A percentile compares a stretch with the other conserved stretches of the same genome.
These are phyloP conservation scores for Furnarius figulus DNA, from an alignment of 2,113 vertebrate species.

Conservation along the genomic window DNA sequence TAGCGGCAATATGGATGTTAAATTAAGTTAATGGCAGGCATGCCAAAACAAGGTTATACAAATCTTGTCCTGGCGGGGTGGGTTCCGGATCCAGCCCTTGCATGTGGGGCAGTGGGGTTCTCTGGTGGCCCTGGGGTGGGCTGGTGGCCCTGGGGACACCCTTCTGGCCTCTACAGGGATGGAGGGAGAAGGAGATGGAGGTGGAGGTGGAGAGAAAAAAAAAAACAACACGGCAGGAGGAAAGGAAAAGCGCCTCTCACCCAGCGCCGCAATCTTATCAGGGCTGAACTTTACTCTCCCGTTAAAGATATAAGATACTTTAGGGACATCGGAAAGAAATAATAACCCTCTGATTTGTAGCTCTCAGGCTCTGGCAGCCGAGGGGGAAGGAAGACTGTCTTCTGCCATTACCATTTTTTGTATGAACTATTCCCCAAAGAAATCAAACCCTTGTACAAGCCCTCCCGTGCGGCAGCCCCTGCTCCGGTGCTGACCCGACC, in stretches of 20 bases:
- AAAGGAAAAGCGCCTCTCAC: slow-evolving; percentile 12
- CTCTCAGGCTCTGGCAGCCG: slow-evolving; percentile 4
- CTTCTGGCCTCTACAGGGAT: background rate
- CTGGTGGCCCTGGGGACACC: background rate
- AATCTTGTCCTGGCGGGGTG: background rate
- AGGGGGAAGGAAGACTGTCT: background rate
- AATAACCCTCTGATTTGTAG: slow-evolving; percentile 65
- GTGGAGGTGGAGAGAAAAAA: background rate
- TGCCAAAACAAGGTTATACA: slow-evolving; percentile 66
- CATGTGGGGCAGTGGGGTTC: background rate
- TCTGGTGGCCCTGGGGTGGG: background rate
- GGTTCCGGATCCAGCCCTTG: background rate
- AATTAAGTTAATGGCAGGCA: slow-evolving; percentile 66
- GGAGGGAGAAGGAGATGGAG: background rate
- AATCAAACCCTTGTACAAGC: slow-evolving; percentile 62
- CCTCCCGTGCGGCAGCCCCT: slow-evolving; percentile 28
- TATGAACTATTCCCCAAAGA: slow-evolving; percentile 63
- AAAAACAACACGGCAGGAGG: background rate
- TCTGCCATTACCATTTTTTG: slow-evolving; percentile 37
- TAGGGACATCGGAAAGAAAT: slow-evolving; percentile 67
- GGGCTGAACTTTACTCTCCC: slow-evolving; percentile 63
- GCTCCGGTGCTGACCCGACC: slow-evolving; percentile 41
- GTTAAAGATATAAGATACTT: slow-evolving; percentile 65
- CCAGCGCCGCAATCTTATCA: slow-evolving; percentile 58
- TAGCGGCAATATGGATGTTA: slow-evolving; percentile 69